These are phyloP conservation scores for Lophochroa leadbeateri DNA, from an alignment of 2,113 vertebrate genomes.

Conservation along the genomic window DNA sequence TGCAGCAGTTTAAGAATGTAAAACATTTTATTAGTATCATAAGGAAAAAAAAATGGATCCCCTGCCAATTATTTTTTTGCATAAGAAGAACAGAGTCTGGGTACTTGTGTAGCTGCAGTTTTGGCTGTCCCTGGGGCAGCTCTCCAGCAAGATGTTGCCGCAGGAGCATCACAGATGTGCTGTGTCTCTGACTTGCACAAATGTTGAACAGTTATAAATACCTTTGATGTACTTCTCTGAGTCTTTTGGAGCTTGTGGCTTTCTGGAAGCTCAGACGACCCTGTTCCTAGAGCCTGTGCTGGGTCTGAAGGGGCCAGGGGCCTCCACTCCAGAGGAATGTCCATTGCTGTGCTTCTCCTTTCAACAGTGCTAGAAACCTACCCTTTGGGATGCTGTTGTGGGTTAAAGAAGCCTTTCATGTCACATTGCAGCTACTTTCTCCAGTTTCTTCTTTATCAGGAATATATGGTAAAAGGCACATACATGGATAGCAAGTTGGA, in stretches of 20 bases:
- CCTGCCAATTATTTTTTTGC: neutral
- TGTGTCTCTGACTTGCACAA: neutral
- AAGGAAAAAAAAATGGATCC: neutral
- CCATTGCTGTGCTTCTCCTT: neutral
- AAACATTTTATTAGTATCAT: neutral
- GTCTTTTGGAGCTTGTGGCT: neutral
- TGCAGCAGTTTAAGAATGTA: neutral
- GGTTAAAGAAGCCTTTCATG: neutral
- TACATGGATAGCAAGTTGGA: neutral
- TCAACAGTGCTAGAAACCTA: neutral
- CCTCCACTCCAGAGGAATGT: neutral
- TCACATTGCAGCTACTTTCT: neutral
- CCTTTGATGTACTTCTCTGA: neutral
- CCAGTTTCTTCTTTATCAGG: neutral
- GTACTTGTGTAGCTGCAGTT: neutral
- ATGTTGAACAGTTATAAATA: neutral
- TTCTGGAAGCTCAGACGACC: neutral
- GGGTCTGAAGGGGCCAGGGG: neutral
- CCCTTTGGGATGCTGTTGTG: neutral
- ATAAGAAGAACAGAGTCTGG: neutral
- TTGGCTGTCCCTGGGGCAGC: neutral
- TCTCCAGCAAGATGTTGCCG: accelerated
- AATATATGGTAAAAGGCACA: neutral
- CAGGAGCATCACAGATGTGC: accelerated
- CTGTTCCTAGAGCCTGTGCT: neutral